Evolutionary conservation across 2,113 vertebrate species (phyloP), one percentile per base, ranked within the genome.

Genomic region (Paradisaea rubra): DNA sequence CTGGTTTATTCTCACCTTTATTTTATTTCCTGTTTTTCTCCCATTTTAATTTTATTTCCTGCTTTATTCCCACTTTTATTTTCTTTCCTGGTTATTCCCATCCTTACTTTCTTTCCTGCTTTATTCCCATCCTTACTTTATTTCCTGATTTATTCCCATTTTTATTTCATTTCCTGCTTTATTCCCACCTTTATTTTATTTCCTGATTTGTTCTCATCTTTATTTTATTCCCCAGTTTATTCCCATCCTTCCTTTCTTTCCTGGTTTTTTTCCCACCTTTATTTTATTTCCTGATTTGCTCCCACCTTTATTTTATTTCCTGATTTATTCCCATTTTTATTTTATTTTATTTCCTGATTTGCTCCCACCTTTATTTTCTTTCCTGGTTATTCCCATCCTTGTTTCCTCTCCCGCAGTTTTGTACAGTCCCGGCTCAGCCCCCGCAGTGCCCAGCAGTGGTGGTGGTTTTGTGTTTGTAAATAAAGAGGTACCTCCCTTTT

Each of bases 401-500:
- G 20, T 77, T 77, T 64, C 42, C 18, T 64, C 53, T 23, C 49
- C 53, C 1, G 2, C 95, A 97, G 94, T 94, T 98, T 96, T 98
- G 95, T 98, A 97, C 89, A 63, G 86, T 91, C 89, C n/a, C 11
- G 28, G 85, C 19, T 81, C 84, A 39, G 95, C 76, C 93, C 68
- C 95, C 82, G 86, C 96, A 80, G 93, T 52, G 47, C 78, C 65
- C 11, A 30, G 68, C 73, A 52, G 88, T 23, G 66, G 20, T 77
- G 81, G 78, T 87, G 82, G 15, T 31, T 97, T 94, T 96, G 95
- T 96, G 96, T 91, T 86, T 98, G 97, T 98, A 98, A 98, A 98
- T 98, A 98, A 98, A 98, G 97, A 96, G 45, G n/a, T 84, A 78
- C 90, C 95, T 96, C 97, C 96, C 93, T 59, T 97, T 97, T 97